Evolutionary conservation across 2,797 vertebrate species (phyloP).

Genomic region (Euthynnus affinis): DNA sequence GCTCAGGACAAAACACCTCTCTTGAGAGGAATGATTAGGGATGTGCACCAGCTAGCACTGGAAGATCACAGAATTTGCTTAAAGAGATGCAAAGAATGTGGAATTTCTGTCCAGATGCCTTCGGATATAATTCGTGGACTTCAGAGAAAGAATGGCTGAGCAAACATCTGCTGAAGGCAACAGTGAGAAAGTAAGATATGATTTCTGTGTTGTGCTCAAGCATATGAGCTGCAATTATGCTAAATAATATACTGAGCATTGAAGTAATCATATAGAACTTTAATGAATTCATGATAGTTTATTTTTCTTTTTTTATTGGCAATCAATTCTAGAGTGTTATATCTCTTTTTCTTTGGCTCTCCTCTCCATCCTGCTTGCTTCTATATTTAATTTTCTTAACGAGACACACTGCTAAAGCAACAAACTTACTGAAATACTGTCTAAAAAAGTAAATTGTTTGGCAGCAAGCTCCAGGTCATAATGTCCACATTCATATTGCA

Average conservation of each 20-base stretch:
- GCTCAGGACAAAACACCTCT: slow-evolving; percentile 10
- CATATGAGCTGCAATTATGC: neutral
- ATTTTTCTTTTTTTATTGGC: neutral
- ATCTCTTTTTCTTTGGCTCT: neutral
- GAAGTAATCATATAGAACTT: neutral
- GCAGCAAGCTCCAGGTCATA: slow-evolving; percentile 9
- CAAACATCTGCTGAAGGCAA: neutral
- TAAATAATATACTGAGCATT: neutral
- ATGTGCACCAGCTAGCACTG: neutral
- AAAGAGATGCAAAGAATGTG: neutral
- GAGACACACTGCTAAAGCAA: slow-evolving; percentile 7
- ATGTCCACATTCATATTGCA: slow-evolving; percentile 24
- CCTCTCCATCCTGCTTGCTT: neutral
- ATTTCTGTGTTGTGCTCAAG: neutral
- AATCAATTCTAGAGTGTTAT: neutral
- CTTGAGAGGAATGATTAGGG: slow-evolving; percentile 28
- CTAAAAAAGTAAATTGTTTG: slow-evolving; percentile 19
- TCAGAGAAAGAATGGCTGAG: neutral
- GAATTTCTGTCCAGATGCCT: neutral
- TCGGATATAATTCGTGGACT: neutral
- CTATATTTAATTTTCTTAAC: slow-evolving; percentile 6
- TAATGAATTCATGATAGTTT: neutral
- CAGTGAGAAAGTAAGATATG: neutral
- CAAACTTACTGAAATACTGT: slow-evolving; percentile 23
- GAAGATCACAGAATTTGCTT: neutral